Conservation (phyloP, 2,113 vertebrate genomes). For the Hippocampus guttulatus region DNA sequence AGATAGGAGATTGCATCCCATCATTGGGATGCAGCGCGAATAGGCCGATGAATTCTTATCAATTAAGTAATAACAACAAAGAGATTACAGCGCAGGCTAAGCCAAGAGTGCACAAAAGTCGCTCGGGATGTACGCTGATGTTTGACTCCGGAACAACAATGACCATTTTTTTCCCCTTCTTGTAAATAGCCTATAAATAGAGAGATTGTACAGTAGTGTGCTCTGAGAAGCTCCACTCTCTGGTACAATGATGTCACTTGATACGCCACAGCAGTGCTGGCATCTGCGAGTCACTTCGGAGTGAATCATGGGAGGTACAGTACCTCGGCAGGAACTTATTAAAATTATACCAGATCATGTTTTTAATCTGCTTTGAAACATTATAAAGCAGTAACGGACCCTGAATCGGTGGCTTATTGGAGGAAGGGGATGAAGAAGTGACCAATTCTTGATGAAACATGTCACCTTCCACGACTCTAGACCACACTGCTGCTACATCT, state of each 20-base stretch:
- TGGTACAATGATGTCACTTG: slow-evolving; percentile 74
- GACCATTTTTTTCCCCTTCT: slow-evolving; percentile 56
- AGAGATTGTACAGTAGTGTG: slow-evolving; percentile 61
- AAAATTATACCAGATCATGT: slow-evolving; percentile 43
- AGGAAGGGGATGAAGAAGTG: slow-evolving; percentile 30
- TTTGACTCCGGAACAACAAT: slow-evolving; percentile 44
- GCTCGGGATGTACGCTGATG: slow-evolving; percentile 30
- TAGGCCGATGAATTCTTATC: slow-evolving; percentile 39
- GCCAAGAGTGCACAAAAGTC: slow-evolving; percentile 27
- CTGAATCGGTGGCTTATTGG: slow-evolving; percentile 17
- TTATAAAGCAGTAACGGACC: slow-evolving; percentile 23
- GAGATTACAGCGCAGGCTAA: slow-evolving; percentile 25
- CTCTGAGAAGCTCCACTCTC: slow-evolving; percentile 57
- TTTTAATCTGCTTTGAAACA: slow-evolving; percentile 34
- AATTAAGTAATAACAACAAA: slow-evolving; percentile 37
- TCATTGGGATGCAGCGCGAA: slow-evolving; percentile 23
- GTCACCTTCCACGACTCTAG: slow-evolving; percentile 41
- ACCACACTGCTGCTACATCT: slow-evolving; percentile 57
- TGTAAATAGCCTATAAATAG: slow-evolving; percentile 64
- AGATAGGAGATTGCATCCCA: slow-evolving; percentile 22
- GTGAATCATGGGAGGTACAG: slow-evolving; percentile 16
- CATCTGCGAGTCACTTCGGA: slow-evolving; percentile 46
- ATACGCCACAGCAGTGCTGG: slow-evolving; percentile 68
- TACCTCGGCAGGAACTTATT: slow-evolving; percentile 22
- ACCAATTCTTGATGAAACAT: slow-evolving; percentile 22